Base-by-base conservation (phyloP, 2,888 invertebrate genomes). In the Balanococcus diminutus region DNA sequence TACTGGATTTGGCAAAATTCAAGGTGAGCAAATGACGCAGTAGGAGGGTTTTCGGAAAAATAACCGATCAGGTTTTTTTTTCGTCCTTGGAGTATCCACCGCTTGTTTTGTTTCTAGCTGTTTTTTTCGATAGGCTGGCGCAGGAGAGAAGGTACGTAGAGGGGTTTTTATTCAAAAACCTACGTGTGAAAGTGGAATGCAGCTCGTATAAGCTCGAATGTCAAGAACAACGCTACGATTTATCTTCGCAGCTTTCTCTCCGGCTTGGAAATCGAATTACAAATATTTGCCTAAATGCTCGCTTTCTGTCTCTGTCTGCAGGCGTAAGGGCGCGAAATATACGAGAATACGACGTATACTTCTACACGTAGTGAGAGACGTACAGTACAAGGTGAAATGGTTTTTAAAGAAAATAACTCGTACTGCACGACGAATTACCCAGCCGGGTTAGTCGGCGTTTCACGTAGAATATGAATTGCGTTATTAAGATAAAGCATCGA, bases 401-500 rank as follows among this genome's bases (percentile, higher is more conserved):
- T 28, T 67, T 67, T 67, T 67, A 67, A 67, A 67, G 61, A 67
- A 67, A 67, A 67, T 67, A 67, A n/a, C n/a, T n/a, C n/a, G n/a
- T n/a, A n/a, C n/a, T 14, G 19, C 8, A 19, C 51, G 51, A 67
- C 61, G 61, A 67, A 67, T 67, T 67, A 67, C 61, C 25, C 25
- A 16, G 46, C 46, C 14, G 61, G 14, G 1, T 67, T 11, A 5
- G 8, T 75, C 75, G 75, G 75, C 36, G 28, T 67, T 67, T 67
- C 61, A 67, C 61, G 61, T 67, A 67, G 61, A 75, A 75, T 75
- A 75, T 75, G 75, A 75, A 75, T 75, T 75, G 75, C 75, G 75
- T 75, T 75, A 75, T 75, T 75, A 75, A 75, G 75, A 75, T 75
- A 75, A 75, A 75, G 75, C 75, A 75, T 75, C 75, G 75, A 75